A percentile compares a stretch with the other conserved stretches of the same genome.
Evolutionary conservation across 2,797 vertebrate species (phyloP).

Genomic region (Coranthus polyacanthus): DNA sequence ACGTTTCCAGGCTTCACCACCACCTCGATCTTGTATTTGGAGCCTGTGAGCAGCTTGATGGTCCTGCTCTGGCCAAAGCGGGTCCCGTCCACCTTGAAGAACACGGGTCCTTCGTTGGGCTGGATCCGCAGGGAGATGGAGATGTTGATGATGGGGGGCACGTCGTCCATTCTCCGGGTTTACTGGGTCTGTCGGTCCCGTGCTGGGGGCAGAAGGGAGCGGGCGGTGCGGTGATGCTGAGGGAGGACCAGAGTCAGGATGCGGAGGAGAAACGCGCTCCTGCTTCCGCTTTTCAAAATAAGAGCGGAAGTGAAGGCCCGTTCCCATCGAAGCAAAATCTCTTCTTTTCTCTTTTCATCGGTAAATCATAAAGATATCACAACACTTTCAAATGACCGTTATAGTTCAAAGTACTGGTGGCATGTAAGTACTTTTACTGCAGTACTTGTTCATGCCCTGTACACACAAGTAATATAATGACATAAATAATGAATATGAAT

Average conservation of each 20-base stretch:
- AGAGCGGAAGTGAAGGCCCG: constrained; percentile 22
- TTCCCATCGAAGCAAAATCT: no score
- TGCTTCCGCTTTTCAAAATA: constrained; percentile 70
- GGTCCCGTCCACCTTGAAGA: constrained; percentile 97
- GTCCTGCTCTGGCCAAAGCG: constrained; percentile 96
- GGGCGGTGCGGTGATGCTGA: constrained; percentile 66
- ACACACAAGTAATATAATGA: no score
- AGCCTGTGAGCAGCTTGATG: constrained; percentile 96
- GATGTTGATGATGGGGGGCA: constrained; percentile 91
- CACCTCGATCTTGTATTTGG: constrained; percentile 96
- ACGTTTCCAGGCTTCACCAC: constrained; percentile 90
- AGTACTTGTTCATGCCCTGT: no score
- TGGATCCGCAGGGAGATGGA: constrained; percentile 93
- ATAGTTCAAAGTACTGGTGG: no score
- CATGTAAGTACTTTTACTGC: no score
- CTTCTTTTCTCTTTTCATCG: no score
- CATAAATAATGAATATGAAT: no score
- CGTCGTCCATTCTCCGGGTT: constrained; percentile 88
- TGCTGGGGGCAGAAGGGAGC: constrained; percentile 12
- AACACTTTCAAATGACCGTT: no score
- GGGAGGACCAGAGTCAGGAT: constrained; percentile 30
- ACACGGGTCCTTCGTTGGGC: constrained; percentile 96
- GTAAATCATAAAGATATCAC: no score
- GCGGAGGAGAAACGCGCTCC: neutral
- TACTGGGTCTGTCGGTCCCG: neutral